Conservation (phyloP, 1,140 invertebrate genomes). For the Drosophila pruinosa region DNA sequence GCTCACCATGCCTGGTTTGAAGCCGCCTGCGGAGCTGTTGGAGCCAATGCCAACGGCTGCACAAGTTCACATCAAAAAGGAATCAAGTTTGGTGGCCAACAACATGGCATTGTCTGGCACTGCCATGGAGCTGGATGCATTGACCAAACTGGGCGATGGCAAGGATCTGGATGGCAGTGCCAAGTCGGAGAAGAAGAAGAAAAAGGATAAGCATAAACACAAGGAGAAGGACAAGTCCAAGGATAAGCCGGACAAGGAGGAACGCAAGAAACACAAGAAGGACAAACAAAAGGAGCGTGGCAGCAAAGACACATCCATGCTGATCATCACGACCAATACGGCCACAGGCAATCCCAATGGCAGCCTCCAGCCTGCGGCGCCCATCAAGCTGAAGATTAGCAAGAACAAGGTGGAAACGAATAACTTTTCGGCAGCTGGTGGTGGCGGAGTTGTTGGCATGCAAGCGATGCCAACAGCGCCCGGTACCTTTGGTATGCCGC, state of each 20-base stretch:
- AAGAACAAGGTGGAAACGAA: constrained; percentile 84
- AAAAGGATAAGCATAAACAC: constrained; percentile 87
- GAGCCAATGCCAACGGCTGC: constrained; percentile 57
- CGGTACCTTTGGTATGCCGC: constrained; percentile 25
- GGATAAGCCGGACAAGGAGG: constrained; percentile 83
- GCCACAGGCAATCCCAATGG: constrained; percentile 49
- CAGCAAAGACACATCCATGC: constrained; percentile 67
- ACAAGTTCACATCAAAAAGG: constrained; percentile 50
- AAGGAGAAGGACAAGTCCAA: constrained; percentile 88
- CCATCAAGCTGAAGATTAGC: constrained; percentile 86
- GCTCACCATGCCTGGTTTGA: constrained; percentile 63
- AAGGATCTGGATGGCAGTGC: constrained; percentile 80
- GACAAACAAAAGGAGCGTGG: constrained; percentile 85
- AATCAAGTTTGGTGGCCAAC: constrained; percentile 13
- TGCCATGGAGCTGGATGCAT: constrained; percentile 43
- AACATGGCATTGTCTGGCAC: neutral
- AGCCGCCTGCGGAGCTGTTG: constrained; percentile 69
- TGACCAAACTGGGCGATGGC: constrained; percentile 48
- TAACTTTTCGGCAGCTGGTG: constrained; percentile 48
- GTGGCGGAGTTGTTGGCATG: constrained; percentile 14
- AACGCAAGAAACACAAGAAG: constrained; percentile 87
- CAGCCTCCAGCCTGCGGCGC: constrained; percentile 46
- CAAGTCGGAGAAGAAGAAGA: constrained; percentile 85
- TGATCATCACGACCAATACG: constrained; percentile 61
- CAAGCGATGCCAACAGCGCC: constrained; percentile 24